Conservation (phyloP, 1,140 invertebrate genomes). For the Hyphantria cunea region DNA sequence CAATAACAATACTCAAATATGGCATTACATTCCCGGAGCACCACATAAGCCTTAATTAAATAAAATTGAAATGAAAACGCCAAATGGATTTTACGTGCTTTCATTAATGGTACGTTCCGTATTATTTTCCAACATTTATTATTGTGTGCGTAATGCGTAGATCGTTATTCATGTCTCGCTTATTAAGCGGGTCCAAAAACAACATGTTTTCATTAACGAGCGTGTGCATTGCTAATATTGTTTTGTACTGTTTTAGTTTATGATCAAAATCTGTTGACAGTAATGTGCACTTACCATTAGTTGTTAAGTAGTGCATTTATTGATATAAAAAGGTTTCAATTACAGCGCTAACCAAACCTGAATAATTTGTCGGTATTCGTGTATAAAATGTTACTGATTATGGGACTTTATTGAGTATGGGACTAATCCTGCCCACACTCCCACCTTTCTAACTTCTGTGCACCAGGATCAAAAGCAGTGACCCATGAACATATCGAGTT, state of each 20-base stretch:
- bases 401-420: too few relatives aligned
- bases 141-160: conserved; percentile 73
- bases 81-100: conserved; percentile 80
- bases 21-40: conserved; percentile 32
- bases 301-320: conserved; percentile 6
- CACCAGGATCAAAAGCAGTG: too few relatives aligned
- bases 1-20: conserved; percentile 30
- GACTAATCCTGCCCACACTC: too few relatives aligned
- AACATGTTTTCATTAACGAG: conserved; percentile 68
- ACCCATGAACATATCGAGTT: too few relatives aligned
- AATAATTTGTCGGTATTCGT: too few relatives aligned
- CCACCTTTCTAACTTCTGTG: too few relatives aligned
- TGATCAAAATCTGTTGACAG: conserved; percentile 32
- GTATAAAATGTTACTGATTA: too few relatives aligned
- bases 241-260: conserved; percentile 48
- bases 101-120: conserved; percentile 74
- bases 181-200: conserved; percentile 70
- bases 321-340: too few relatives aligned
- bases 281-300: conserved; percentile 17
- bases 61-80: conserved; percentile 80
- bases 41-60: conserved; percentile 79
- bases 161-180: conserved; percentile 71
- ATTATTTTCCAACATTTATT: conserved; percentile 80
- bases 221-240: conserved; percentile 46
- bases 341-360: too few relatives aligned